These are phyloP conservation scores for Schizaphis graminum DNA, from an alignment of 2,888 invertebrate species.

Conservation along the genomic window DNA sequence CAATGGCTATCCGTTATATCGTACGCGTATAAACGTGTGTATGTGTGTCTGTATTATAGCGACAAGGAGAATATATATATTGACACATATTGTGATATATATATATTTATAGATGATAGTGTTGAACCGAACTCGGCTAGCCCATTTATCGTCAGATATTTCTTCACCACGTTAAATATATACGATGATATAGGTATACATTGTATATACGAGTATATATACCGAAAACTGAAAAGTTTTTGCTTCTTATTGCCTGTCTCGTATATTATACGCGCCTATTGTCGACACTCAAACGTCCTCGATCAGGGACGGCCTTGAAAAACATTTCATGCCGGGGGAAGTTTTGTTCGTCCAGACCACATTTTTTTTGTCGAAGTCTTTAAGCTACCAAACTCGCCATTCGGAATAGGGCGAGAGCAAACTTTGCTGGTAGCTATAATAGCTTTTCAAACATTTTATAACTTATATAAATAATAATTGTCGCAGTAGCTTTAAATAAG, in stretches of 20 bases:
- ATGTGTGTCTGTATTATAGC: not conserved
- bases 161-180: not conserved
- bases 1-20: constrained; percentile 42
- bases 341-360: not conserved
- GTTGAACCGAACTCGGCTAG: not conserved
- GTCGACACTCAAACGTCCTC: not conserved
- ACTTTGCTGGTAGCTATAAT: not conserved
- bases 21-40: not conserved
- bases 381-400: not conserved
- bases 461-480: not conserved
- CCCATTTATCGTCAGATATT: constrained; percentile 27
- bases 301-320: not conserved
- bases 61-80: not conserved
- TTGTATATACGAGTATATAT: not conserved
- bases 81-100: not conserved
- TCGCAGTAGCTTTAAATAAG: not conserved
- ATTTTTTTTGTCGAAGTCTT: not conserved
- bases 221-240: constrained; percentile 7
- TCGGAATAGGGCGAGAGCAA: not conserved
- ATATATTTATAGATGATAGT: not conserved
- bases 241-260: not conserved
- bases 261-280: not conserved
- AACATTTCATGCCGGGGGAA: not conserved
- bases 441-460: not conserved
- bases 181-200: not conserved